Evolutionary conservation across 2,797 vertebrate genomes (phyloP).

Genomic region (Lophius americanus): DNA sequence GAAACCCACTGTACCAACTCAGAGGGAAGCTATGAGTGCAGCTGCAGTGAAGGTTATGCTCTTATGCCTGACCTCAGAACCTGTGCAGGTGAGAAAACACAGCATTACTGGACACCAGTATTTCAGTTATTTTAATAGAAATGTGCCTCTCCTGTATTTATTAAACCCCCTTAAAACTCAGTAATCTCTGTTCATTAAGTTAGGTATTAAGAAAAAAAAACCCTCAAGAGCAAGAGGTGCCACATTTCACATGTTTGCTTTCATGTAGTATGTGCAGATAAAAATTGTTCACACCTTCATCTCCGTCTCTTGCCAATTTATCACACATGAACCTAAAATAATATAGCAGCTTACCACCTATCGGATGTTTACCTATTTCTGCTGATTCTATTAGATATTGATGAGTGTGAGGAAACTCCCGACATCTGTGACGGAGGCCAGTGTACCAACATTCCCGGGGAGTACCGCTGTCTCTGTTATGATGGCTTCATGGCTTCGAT

Average conservation of each 20-base stretch:
- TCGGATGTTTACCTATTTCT: not conserved
- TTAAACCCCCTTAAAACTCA: not conserved
- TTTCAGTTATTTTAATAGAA: not conserved
- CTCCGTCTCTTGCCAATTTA: too few species aligned
- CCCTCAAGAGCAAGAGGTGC: too few species aligned
- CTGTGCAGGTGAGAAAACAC: constrained; percentile 82
- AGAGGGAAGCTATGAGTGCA: constrained; percentile 92
- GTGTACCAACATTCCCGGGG: constrained; percentile 91
- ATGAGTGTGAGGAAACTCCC: constrained; percentile 92
- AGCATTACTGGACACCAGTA: not conserved
- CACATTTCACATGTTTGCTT: too few species aligned
- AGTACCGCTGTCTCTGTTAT: constrained; percentile 92
- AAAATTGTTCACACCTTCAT: too few species aligned
- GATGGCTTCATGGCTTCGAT: constrained; percentile 93
- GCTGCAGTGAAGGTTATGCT: constrained; percentile 89
- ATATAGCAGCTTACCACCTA: too few species aligned
- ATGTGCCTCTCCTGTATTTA: not conserved
- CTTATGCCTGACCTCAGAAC: constrained; percentile 90
- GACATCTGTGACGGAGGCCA: constrained; percentile 93
- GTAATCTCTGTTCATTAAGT: not conserved
- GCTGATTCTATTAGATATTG: constrained; percentile 83
- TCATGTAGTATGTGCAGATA: too few species aligned
- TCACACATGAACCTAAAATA: too few species aligned
- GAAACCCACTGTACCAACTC: constrained; percentile 92
- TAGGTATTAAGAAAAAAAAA: too few species aligned